Conservation (phyloP, 2,797 vertebrate species). For the Triplophysa yarkandensis region DNA sequence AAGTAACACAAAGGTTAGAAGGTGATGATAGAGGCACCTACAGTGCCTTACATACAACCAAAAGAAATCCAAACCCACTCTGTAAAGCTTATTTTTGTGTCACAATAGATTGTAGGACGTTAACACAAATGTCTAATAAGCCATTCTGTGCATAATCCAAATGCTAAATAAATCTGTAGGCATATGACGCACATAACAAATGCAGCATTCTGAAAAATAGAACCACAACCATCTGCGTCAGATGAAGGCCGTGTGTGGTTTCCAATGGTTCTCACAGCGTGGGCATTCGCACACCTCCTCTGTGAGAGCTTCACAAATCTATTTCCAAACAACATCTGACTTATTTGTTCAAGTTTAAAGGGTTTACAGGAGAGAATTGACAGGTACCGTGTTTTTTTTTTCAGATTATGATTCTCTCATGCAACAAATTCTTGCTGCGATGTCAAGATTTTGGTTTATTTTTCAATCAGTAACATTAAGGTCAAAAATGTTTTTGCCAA, state of each 20-base stretch:
- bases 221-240: constrained; percentile 34
- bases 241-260: neutral
- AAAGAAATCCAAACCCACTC: too few relatives aligned
- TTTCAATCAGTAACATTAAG: too few relatives aligned
- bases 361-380: neutral
- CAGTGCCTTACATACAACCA: too few relatives aligned
- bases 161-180: neutral
- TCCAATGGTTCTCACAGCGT: constrained; percentile 17
- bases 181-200: constrained; percentile 25
- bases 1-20: too few relatives aligned
- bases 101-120: neutral
- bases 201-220: neutral
- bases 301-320: neutral
- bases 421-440: neutral
- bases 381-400: neutral
- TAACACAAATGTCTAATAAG: neutral
- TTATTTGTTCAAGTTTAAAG: neutral
- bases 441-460: neutral
- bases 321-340: neutral
- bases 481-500: too few relatives aligned
- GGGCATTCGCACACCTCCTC: constrained; percentile 5
- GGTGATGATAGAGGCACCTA: too few relatives aligned
- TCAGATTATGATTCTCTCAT: neutral
- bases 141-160: neutral
- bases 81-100: too few relatives aligned